A percentile compares a stretch with the other conserved stretches of the same genome.
Conservation (phyloP, 1,140 invertebrate genomes). For the Drosophila chauvacae region DNA sequence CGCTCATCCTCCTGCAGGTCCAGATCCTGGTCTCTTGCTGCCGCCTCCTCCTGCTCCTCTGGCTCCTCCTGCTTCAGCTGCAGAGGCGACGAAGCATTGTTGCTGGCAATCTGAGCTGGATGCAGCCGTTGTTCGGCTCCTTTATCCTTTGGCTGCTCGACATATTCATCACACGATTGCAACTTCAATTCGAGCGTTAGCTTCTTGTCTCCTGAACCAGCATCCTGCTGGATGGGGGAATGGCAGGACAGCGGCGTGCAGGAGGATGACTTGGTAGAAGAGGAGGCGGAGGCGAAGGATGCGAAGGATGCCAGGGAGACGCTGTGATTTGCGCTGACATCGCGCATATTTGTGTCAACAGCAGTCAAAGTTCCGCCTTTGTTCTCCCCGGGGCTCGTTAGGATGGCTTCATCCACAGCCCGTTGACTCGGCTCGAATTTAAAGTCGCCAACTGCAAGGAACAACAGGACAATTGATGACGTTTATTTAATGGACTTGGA, state of each 20-base stretch:
- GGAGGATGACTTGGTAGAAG: slow-evolving; percentile 11
- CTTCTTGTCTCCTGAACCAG: slow-evolving; percentile 43
- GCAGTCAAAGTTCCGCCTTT: slow-evolving; percentile 58
- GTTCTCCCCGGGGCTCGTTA: slow-evolving; percentile 54
- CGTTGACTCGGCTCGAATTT: slow-evolving; percentile 55
- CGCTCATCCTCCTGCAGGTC: slow-evolving; percentile 8
- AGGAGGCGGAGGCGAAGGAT: slow-evolving; percentile 6
- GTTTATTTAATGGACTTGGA: not conserved
- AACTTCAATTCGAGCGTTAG: slow-evolving; percentile 59
- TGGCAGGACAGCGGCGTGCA: slow-evolving; percentile 11
- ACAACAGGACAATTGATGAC: not conserved
- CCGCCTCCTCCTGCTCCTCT: not conserved
- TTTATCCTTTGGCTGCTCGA: slow-evolving; percentile 58
- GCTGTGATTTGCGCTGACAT: slow-evolving; percentile 72
- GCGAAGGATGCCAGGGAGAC: slow-evolving; percentile 25
- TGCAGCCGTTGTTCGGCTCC: slow-evolving; percentile 22
- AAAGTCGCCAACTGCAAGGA: slow-evolving; percentile 42
- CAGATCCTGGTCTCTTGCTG: not conserved
- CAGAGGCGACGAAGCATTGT: slow-evolving; percentile 64
- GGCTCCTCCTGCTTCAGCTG: slow-evolving; percentile 60
- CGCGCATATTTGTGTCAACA: slow-evolving; percentile 81
- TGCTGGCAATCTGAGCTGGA: slow-evolving; percentile 47
- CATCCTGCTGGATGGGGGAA: slow-evolving; percentile 22
- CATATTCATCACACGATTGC: slow-evolving; percentile 68
- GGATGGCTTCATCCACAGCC: slow-evolving; percentile 24